A percentile compares a stretch with the other conserved stretches of the same genome.
These are phyloP conservation scores for Girardia tigrina DNA, from an alignment of 2,888 invertebrate species.

Conservation along the genomic window DNA sequence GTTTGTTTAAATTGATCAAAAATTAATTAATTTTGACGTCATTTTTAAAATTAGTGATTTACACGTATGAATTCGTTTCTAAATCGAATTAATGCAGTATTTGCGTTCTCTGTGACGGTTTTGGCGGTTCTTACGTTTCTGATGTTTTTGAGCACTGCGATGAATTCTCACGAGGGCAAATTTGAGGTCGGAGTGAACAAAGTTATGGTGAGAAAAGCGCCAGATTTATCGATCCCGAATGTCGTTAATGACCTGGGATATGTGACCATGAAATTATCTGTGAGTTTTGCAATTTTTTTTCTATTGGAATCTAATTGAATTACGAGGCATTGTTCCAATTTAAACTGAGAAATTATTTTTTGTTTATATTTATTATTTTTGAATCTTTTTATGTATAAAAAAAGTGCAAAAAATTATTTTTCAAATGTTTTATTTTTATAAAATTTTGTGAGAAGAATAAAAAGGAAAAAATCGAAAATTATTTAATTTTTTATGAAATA, in stretches of 20 bases:
- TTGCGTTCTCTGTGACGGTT: neutral
- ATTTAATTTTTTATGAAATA: too few species aligned
- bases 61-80: conserved; percentile 20
- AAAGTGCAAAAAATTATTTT: too few species aligned
- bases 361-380: too few species aligned
- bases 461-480: too few species aligned
- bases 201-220: conserved; percentile 2
- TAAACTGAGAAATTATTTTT: neutral
- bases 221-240: conserved; percentile 1
- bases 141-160: neutral
- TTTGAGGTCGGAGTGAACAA: neutral
- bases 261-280: conserved; percentile 12
- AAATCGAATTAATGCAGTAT: neutral
- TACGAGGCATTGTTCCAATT: neutral
- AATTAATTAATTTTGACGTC: too few species aligned
- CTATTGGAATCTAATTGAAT: too few species aligned
- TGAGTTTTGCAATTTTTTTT: too few species aligned
- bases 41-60: too few species aligned
- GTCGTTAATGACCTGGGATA: conserved; percentile 9
- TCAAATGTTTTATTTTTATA: too few species aligned
- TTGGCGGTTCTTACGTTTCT: neutral
- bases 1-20: too few species aligned
- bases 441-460: too few species aligned
- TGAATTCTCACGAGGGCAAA: neutral
- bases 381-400: too few species aligned